These are phyloP conservation scores for Nannospalax galili DNA, from an alignment of 2,113 vertebrate genomes.

Conservation along the genomic window DNA sequence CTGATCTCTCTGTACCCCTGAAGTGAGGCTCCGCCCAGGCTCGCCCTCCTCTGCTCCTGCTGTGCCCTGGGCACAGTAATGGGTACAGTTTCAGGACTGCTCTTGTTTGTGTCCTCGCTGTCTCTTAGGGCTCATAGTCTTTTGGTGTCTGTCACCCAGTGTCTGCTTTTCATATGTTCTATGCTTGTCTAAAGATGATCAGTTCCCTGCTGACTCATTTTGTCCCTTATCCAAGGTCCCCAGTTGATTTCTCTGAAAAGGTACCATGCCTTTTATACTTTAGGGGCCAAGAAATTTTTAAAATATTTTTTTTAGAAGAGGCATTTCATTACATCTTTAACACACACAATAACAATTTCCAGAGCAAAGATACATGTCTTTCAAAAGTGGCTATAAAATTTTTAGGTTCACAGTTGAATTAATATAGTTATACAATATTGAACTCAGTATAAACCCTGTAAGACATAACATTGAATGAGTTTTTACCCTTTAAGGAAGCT, in stretches of 20 bases:
- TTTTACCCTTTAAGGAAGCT: too few relatives aligned
- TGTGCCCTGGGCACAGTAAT: not conserved
- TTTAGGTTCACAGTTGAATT: too few relatives aligned
- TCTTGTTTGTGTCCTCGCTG: not conserved
- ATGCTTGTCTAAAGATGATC: not conserved
- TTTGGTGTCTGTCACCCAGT: not conserved
- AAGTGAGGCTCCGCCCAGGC: not conserved
- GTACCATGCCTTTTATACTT: not conserved
- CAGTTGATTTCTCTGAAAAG: not conserved
- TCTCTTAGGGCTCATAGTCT: not conserved
- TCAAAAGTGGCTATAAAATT: too few relatives aligned
- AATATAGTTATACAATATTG: too few relatives aligned
- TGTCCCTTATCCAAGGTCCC: not conserved
- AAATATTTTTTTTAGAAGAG: too few relatives aligned
- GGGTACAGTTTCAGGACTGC: not conserved
- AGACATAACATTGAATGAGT: too few relatives aligned
- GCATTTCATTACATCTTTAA: too few relatives aligned
- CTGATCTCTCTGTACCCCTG: not conserved
- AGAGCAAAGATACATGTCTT: too few relatives aligned
- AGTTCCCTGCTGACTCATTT: not conserved
- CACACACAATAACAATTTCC: too few relatives aligned
- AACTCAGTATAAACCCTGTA: too few relatives aligned
- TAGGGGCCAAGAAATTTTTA: too few relatives aligned
- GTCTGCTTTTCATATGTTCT: not conserved
- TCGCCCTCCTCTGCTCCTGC: not conserved